Conservation (phyloP, 2,797 vertebrate genomes). For the Caiman crocodilus region DNA sequence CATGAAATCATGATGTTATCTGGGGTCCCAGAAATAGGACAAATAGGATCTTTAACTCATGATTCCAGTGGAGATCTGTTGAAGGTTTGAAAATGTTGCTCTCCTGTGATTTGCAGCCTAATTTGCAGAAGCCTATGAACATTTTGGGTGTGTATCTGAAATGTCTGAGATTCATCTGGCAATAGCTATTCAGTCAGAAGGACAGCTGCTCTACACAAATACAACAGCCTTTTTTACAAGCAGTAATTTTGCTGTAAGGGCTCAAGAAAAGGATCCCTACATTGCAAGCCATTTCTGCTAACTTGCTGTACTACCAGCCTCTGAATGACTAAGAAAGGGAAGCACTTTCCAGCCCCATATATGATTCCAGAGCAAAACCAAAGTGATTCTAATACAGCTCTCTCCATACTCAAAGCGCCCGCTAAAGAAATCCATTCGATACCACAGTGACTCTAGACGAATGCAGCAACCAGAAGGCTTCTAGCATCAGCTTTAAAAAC, state of each 20-base stretch:
- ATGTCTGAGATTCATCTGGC: rapidly evolving
- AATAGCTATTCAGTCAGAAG: rapidly evolving
- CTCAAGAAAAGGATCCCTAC: background rate
- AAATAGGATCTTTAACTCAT: too few relatives aligned
- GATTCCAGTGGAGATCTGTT: background rate
- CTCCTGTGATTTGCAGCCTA: background rate
- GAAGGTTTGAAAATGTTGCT: rapidly evolving
- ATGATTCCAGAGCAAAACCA: background rate
- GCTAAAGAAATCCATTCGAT: background rate
- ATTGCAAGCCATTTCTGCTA: background rate
- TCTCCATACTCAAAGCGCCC: background rate
- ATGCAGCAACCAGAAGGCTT: background rate
- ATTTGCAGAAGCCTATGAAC: background rate
- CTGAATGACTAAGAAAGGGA: background rate
- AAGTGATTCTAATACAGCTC: background rate
- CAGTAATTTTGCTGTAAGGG: background rate
- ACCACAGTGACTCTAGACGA: background rate
- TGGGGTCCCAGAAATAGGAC: too few relatives aligned
- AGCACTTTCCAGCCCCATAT: background rate
- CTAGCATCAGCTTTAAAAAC: background rate
- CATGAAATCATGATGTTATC: too few relatives aligned
- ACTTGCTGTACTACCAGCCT: background rate
- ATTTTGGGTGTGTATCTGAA: background rate
- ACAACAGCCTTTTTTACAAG: background rate
- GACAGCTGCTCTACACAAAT: background rate